Percentiles rank a stretch among this genome's conserved stretches.
Conservation (phyloP, 92 coral and sea anemone genomes). For the Plumapathes pennacea region DNA sequence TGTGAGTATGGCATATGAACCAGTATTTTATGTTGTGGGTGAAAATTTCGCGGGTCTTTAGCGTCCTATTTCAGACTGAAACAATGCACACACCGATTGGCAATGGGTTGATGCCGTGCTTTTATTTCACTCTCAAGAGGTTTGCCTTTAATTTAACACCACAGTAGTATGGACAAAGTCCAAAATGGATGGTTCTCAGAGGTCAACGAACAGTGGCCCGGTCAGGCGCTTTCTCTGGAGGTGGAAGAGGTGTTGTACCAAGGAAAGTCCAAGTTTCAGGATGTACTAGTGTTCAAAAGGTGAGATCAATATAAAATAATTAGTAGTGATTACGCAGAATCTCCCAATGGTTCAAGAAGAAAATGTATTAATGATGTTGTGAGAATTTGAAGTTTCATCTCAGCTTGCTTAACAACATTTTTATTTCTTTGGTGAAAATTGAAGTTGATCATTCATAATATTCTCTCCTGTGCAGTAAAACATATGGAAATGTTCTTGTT, state of each 20-base stretch:
- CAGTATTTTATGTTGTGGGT: too few species aligned
- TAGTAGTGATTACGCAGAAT: too few species aligned
- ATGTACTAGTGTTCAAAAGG: conserved; percentile 92
- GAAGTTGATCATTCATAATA: background rate
- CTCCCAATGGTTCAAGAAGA: too few species aligned
- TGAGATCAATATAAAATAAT: too few species aligned
- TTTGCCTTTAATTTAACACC: too few species aligned
- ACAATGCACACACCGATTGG: too few species aligned
- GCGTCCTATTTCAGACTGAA: too few species aligned
- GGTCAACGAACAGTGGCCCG: conserved; percentile 92
- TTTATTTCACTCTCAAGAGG: background rate
- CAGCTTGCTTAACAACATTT: too few species aligned
- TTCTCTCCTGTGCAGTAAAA: conserved; percentile 43
- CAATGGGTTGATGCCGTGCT: background rate
- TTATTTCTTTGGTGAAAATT: background rate
- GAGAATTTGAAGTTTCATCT: too few species aligned
- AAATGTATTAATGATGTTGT: too few species aligned
- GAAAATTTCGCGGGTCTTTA: too few species aligned
- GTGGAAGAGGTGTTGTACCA: conserved; percentile 74
- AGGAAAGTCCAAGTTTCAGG: conserved; percentile 87
- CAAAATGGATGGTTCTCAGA: conserved; percentile 98
- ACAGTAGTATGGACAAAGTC: conserved; percentile 56
- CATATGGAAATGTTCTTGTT: conserved; percentile 86
- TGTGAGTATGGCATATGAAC: too few species aligned
- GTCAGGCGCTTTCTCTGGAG: conserved; percentile 86